Evolutionary conservation across 2,888 invertebrate genomes (phyloP).

Genomic region (Rutpela maculata): DNA sequence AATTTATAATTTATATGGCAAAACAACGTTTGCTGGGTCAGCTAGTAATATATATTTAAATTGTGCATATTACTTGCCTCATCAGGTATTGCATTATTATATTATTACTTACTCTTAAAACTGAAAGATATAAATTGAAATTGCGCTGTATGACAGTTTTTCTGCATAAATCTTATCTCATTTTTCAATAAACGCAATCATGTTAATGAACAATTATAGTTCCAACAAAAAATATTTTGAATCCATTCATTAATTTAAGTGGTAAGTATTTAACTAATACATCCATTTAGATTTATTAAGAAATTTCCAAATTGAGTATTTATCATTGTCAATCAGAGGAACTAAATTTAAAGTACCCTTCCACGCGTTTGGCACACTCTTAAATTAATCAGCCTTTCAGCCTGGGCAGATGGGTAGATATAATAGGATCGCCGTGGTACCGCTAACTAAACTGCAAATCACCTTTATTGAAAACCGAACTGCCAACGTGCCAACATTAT

Average conservation of each 20-base stretch:
- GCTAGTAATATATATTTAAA: no score
- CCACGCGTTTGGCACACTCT: slow-evolving; percentile 36
- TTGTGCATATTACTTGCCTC: no score
- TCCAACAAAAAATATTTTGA: no score
- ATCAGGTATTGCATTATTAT: no score
- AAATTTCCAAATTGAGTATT: background rate
- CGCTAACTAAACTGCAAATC: slow-evolving; percentile 33
- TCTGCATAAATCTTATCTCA: no score
- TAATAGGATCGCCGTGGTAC: slow-evolving; percentile 14
- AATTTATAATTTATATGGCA: no score
- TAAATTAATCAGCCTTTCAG: slow-evolving; percentile 34
- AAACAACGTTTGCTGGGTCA: no score
- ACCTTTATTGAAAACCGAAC: slow-evolving; percentile 23
- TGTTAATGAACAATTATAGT: no score
- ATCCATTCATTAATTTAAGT: background rate
- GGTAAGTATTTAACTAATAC: background rate
- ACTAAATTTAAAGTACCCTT: background rate
- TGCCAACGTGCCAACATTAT: background rate
- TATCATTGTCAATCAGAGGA: slow-evolving; percentile 10
- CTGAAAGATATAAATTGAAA: no score
- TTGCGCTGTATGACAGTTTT: no score
- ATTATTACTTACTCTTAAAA: no score
- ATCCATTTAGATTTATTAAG: background rate
- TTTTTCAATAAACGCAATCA: no score
- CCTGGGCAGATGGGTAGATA: slow-evolving; percentile 30